Evolutionary conservation across 2,113 vertebrate species (phyloP).

Genomic region (Anguilla rostrata): DNA sequence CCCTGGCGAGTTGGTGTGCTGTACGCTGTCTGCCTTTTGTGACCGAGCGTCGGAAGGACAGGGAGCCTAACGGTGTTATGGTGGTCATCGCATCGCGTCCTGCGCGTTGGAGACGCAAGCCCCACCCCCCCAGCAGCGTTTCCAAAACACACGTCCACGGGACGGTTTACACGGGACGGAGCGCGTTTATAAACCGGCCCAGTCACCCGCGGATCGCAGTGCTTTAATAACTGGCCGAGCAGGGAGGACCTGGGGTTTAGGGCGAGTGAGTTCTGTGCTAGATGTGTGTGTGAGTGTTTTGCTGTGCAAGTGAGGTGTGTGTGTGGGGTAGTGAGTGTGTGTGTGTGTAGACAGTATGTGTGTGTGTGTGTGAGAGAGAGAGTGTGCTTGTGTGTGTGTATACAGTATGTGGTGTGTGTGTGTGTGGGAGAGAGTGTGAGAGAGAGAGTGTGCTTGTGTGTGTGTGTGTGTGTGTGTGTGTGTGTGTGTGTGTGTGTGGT

Average conservation of each 20-base stretch:
- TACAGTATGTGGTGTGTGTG: background rate
- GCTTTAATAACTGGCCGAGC: slow-evolving; percentile 40
- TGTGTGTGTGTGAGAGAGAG: too few species aligned
- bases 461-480: slow-evolving; percentile 6
- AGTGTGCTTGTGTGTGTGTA: background rate
- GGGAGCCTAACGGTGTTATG: background rate
- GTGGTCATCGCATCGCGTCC: background rate
- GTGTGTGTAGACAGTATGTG: background rate
- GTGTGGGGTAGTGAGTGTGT: too few species aligned
- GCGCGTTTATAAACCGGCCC: slow-evolving; percentile 70
- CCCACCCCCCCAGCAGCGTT: too few species aligned
- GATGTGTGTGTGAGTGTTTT: too few species aligned
- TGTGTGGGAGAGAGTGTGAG: too few species aligned
- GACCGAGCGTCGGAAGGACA: background rate
- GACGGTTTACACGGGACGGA: slow-evolving; percentile 75
- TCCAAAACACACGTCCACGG: slow-evolving; percentile 70
- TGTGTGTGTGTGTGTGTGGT: too few species aligned
- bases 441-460: background rate
- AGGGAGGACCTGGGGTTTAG: slow-evolving; percentile 26
- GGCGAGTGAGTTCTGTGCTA: too few species aligned
- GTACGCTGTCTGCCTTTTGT: too few species aligned
- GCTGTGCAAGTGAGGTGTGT: too few species aligned
- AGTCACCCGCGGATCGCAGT: slow-evolving; percentile 65
- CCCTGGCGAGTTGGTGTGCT: too few species aligned
- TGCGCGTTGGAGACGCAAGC: background rate